These are phyloP conservation scores for Phytoseiulus persimilis DNA, from an alignment of 2,888 invertebrate genomes.

Conservation along the genomic window DNA sequence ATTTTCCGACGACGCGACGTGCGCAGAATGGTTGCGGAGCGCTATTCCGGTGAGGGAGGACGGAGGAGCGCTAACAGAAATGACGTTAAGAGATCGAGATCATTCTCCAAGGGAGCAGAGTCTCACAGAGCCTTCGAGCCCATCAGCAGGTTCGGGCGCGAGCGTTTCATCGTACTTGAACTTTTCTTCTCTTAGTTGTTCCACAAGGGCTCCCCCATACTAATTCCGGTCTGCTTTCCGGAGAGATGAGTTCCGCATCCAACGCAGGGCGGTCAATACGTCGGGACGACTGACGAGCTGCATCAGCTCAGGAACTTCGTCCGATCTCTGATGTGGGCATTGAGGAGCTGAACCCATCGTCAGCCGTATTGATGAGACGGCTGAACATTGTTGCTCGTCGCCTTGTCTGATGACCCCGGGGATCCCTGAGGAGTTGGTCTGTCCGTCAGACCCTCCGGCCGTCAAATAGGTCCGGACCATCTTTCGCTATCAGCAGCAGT, in stretches of 20 bases:
- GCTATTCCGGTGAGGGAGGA: not conserved
- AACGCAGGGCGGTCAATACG: too few relatives aligned
- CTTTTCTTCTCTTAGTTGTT: too few relatives aligned
- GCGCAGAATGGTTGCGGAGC: not conserved
- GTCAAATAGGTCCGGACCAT: not conserved
- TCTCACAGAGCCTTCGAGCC: too few relatives aligned
- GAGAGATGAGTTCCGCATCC: too few relatives aligned
- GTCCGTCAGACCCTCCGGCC: not conserved
- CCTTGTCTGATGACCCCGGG: not conserved
- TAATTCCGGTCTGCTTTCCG: too few relatives aligned
- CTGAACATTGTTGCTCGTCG: not conserved
- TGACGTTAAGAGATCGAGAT: not conserved
- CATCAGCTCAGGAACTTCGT: not conserved
- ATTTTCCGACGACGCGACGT: not conserved
- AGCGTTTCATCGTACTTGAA: too few relatives aligned
- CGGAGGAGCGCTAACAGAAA: not conserved
- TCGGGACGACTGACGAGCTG: not conserved
- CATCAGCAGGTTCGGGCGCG: too few relatives aligned
- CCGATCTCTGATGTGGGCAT: not conserved
- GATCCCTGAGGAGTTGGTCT: not conserved
- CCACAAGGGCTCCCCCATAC: too few relatives aligned
- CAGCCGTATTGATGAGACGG: not conserved
- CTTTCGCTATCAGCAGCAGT: not conserved
- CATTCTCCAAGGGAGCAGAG: too few relatives aligned
- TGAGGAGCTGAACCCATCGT: not conserved